A percentile compares a stretch with the other conserved stretches of the same genome.
phyloP scores from a whole-genome alignment of 1,140 invertebrate species.

The Choristoneura fumiferana region DNA sequence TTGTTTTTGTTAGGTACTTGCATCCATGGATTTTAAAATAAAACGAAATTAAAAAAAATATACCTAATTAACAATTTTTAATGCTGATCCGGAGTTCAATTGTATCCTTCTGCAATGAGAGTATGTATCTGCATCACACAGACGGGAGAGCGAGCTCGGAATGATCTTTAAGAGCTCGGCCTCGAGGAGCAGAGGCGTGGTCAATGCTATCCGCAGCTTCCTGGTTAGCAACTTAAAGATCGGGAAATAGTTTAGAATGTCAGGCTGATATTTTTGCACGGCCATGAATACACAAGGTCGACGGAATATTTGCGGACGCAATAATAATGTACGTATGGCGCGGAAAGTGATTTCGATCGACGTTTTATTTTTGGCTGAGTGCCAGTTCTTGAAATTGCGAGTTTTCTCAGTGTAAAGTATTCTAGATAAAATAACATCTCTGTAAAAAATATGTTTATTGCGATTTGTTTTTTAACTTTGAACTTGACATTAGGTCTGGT shows the following conservation, averaged over 20 bases:
- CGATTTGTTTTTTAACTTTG: too few species aligned
- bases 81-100: too few species aligned
- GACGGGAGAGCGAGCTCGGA: background rate
- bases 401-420: slow-evolving; percentile 18
- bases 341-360: slow-evolving; percentile 68
- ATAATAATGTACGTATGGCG: slow-evolving; percentile 50
- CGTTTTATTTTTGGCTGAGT: slow-evolving; percentile 50
- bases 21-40: too few species aligned
- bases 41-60: too few species aligned
- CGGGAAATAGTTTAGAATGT: slow-evolving; percentile 73
- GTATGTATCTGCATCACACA: too few species aligned
- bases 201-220: slow-evolving; percentile 62
- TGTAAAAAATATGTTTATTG: background rate
- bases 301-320: slow-evolving; percentile 54
- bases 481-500: too few species aligned
- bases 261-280: slow-evolving; percentile 75
- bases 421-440: slow-evolving; percentile 10
- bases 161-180: slow-evolving; percentile 31
- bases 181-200: slow-evolving; percentile 55
- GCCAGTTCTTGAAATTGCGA: slow-evolving; percentile 45
- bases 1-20: too few species aligned
- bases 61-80: too few species aligned
- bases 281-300: slow-evolving; percentile 70
- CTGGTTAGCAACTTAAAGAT: slow-evolving; percentile 71
- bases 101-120: too few species aligned